Percentiles rank a stretch among this genome's conserved stretches.
Conservation (phyloP, 2,888 invertebrate genomes). For the Calliphora vomitoria region DNA sequence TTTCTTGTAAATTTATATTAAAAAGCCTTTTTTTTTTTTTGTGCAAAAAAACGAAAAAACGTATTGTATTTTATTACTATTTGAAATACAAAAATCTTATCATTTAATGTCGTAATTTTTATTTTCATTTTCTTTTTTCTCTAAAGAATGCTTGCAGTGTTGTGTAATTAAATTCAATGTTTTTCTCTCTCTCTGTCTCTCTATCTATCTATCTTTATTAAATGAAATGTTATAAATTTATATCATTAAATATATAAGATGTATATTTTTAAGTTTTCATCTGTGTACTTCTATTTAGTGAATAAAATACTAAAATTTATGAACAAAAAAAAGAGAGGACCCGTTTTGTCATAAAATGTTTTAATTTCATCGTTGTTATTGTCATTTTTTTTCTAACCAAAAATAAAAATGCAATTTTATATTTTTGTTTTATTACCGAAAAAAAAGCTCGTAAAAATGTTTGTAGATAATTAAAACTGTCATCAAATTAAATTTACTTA, state of each 20-base stretch:
- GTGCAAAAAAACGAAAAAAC: neutral
- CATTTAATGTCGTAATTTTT: slow-evolving; percentile 52
- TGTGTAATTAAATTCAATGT: slow-evolving; percentile 69
- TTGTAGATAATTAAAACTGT: slow-evolving; percentile 42
- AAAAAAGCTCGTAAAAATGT: slow-evolving; percentile 57
- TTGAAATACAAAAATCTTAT: slow-evolving; percentile 59
- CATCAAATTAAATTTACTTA: neutral
- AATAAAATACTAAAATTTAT: neutral
- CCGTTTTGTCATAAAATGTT: slow-evolving; percentile 49
- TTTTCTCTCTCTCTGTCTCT: neutral
- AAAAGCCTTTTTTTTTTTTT: slow-evolving; percentile 32
- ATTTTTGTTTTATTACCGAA: slow-evolving; percentile 40
- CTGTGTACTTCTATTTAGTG: neutral
- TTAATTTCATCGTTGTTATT: slow-evolving; percentile 60
- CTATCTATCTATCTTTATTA: slow-evolving; percentile 5
- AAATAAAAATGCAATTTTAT: neutral
- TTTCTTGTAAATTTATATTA: slow-evolving; percentile 39
- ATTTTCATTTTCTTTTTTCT: slow-evolving; percentile 15
- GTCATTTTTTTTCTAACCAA: slow-evolving; percentile 60
- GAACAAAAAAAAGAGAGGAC: slow-evolving; percentile 31
- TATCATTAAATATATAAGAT: slow-evolving; percentile 50
- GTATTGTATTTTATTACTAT: slow-evolving; percentile 54
- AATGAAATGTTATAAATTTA: slow-evolving; percentile 61
- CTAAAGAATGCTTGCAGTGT: slow-evolving; percentile 50
- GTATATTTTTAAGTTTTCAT: slow-evolving; percentile 50